A percentile compares a stretch with the other conserved stretches of the same genome.
phyloP scores from a whole-genome alignment of 2,797 vertebrate species.

The Anabas testudineus region DNA sequence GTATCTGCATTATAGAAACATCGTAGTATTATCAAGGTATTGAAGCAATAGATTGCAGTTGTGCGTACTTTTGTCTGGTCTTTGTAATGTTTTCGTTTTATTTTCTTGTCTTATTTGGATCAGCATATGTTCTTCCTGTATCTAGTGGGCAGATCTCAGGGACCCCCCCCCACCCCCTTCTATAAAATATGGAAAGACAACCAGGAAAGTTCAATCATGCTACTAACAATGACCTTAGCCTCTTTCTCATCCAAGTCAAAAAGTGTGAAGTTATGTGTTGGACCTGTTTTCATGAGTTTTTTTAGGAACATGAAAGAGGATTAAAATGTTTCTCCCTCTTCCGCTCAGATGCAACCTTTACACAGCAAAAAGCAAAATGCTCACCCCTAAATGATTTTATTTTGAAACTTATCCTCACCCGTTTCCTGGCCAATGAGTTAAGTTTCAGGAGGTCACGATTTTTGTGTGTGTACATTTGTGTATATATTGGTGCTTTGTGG shows the following conservation, averaged over 20 bases:
- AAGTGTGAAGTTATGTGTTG: conserved; percentile 12
- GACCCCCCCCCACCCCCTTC: conserved; percentile 62
- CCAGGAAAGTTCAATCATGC: conserved; percentile 35
- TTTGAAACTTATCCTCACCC: neutral
- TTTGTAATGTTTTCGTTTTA: conserved; percentile 8
- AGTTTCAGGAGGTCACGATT: conserved; percentile 11
- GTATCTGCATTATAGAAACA: conserved; percentile 59
- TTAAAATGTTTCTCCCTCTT: neutral
- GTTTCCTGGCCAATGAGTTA: conserved; percentile 16
- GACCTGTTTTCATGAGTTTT: neutral
- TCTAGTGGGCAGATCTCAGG: conserved; percentile 85
- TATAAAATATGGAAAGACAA: conserved; percentile 25
- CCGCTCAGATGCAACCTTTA: neutral
- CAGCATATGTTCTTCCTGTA: conserved; percentile 66
- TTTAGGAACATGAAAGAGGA: conserved; percentile 1
- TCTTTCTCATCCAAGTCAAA: conserved; percentile 5
- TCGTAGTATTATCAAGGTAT: conserved; percentile 67
- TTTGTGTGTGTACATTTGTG: conserved; percentile 58
- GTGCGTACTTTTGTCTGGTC: conserved; percentile 34
- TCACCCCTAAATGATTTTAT: conserved; percentile 1
- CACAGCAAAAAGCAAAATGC: neutral
- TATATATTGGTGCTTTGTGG: conserved; percentile 78
- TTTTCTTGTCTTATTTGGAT: conserved; percentile 44
- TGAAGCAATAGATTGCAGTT: conserved; percentile 50
- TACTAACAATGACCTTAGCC: conserved; percentile 7